Percentiles rank a stretch among this genome's conserved stretches.
phyloP scores from a whole-genome alignment of 2,888 invertebrate genomes.

The Oscheius sp. region DNA sequence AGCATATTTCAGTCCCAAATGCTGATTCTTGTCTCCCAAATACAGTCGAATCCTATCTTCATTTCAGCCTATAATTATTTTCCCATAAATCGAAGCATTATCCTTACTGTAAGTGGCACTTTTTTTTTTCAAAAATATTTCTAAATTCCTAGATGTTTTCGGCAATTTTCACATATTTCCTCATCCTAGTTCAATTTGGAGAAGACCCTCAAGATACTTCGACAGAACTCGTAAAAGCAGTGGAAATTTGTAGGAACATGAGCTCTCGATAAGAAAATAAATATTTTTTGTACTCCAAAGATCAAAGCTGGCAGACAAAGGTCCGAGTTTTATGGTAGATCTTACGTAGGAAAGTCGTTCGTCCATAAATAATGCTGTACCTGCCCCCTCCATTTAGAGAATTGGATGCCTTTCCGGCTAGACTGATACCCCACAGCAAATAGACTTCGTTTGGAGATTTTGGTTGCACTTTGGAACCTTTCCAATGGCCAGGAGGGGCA shows the following conservation, averaged over 20 bases:
- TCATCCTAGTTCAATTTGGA: conserved; percentile 34
- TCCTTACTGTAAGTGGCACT: conserved; percentile 37
- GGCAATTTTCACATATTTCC: conserved; percentile 50
- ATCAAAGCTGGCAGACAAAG: not conserved
- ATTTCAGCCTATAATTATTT: conserved; percentile 52
- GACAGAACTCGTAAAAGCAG: not conserved
- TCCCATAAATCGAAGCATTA: conserved; percentile 45
- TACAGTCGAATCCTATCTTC: conserved; percentile 34
- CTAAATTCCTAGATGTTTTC: conserved; percentile 42
- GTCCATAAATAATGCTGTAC: not conserved
- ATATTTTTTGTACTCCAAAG: not conserved
- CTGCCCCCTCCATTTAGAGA: not conserved
- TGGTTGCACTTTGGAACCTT: not conserved
- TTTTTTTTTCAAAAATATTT: not conserved
- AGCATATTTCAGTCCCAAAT: conserved; percentile 1
- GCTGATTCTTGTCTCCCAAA: not conserved
- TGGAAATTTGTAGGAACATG: not conserved
- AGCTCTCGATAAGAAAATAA: not conserved
- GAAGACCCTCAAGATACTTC: not conserved
- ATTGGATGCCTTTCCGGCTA: not conserved
- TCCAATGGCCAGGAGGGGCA: not conserved
- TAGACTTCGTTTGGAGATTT: not conserved
- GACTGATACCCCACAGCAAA: not conserved
- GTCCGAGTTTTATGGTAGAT: not conserved
- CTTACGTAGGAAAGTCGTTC: not conserved